Evolutionary conservation across 2,797 vertebrate species (phyloP).

Genomic region (Sebastes trivittatus): DNA sequence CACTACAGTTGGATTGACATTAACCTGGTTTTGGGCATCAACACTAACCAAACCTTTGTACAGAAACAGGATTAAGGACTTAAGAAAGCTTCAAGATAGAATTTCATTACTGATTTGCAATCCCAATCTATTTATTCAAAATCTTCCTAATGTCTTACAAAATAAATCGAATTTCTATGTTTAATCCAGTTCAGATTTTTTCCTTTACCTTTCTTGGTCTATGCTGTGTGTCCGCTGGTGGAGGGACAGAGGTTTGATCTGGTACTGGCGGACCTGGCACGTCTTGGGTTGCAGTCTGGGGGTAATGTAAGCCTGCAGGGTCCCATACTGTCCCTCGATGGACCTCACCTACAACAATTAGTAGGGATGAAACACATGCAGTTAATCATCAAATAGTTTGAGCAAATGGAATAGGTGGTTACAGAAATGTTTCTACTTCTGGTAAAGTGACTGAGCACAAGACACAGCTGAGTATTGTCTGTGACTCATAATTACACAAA

Average conservation of each 20-base stretch:
- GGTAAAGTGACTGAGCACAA: not conserved
- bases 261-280: constrained; percentile 95
- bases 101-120: not conserved
- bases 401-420: not conserved
- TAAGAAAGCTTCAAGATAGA: not conserved
- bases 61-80: not conserved
- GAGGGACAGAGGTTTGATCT: constrained; percentile 96
- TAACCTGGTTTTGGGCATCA: not conserved
- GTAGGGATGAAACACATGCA: constrained; percentile 2
- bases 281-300: constrained; percentile 97
- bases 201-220: constrained; percentile 88
- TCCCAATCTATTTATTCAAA: not conserved
- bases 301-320: constrained; percentile 93
- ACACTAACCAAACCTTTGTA: not conserved
- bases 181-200: not conserved
- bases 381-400: not conserved
- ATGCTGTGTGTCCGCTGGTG: constrained; percentile 94
- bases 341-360: constrained; percentile 87
- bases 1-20: not conserved
- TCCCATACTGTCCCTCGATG: constrained; percentile 98
- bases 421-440: not conserved
- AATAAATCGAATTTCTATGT: not conserved
- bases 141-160: not conserved
- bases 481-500: not conserved
- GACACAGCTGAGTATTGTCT: not conserved